Evolutionary conservation across 2,113 vertebrate species (phyloP).

Genomic region (Strix aluco): DNA sequence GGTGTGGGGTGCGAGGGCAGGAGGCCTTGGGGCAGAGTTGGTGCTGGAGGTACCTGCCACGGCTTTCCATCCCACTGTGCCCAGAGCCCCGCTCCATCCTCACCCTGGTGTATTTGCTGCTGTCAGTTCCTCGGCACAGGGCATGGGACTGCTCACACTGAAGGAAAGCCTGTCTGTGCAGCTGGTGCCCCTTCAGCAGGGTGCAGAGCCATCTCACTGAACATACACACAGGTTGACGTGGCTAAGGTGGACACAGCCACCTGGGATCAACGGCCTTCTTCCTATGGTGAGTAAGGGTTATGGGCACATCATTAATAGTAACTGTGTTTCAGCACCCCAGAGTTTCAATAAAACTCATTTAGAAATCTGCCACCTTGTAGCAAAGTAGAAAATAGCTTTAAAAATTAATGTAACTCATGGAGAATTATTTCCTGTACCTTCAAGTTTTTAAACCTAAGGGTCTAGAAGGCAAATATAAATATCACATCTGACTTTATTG

Average conservation of each 20-base stretch:
- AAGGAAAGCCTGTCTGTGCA: background rate
- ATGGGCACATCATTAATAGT: background rate
- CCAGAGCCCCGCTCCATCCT: background rate
- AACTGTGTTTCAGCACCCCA: background rate
- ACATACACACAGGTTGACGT: background rate
- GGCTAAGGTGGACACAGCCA: background rate
- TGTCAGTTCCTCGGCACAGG: background rate
- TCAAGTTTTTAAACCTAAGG: background rate
- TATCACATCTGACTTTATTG: background rate
- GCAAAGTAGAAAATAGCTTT: background rate
- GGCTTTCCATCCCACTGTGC: background rate
- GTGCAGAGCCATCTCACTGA: background rate
- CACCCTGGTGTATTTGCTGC: background rate
- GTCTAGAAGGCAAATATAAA: background rate
- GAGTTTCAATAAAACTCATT: background rate
- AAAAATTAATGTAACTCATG: background rate
- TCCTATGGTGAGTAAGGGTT: background rate
- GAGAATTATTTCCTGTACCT: background rate
- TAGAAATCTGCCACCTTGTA: background rate
- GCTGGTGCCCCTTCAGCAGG: background rate
- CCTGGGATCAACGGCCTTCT: accelerated
- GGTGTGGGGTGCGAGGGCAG: accelerated
- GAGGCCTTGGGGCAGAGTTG: background rate
- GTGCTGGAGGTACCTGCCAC: background rate
- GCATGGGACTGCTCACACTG: background rate